Base-by-base conservation (phyloP, 2,797 vertebrate genomes). In the Microctenopoma lineatum region DNA sequence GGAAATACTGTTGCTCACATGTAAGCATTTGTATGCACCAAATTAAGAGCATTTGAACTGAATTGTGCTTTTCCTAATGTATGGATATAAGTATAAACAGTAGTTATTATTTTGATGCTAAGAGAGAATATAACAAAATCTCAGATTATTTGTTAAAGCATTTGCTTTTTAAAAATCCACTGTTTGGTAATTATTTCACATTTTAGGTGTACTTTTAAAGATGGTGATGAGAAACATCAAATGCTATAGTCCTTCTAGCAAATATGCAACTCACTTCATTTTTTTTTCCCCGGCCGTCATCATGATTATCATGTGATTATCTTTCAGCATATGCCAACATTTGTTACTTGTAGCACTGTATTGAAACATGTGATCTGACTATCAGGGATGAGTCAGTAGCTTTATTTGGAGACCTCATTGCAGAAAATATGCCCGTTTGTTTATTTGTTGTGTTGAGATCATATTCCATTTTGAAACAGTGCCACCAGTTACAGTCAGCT, bases 21-120 rank as follows among this genome's bases (percentile, higher is more conserved):
- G 5, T 54, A 64, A 65, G 47, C 34, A 55, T 77, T 73, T 54
- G 9, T 60, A 11, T 62, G 39, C 78, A 47, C 45, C 66, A 74
- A 63, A 64, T 73, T 58, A 67, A 70, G 27, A 81, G 62, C 41
- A 15, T 68, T 71, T 84, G 11, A 80, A 77, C 57, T 69, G 48
- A 71, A 67, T 53, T 53, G 65, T 38, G 1, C 7, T 57, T 70
- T 65, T 55, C 14, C 5, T 69, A 41, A 13, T 41, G 39, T 41
- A 16, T 77, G 67, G 47, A 83, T 71, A 52, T 59, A 61, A 77
- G 66, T 64, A 60, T 53, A 10, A 21, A 9, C n/a, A 46, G 39
- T 3, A 47, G 26, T 70, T 59, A 65, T 46, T 75, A 62, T 73
- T 74, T 68, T 55, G 38, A 67, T 74, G 15, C 48, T 10, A 50